Conservation (phyloP, 1,140 invertebrate species). For the Frieseomelitta varia region DNA sequence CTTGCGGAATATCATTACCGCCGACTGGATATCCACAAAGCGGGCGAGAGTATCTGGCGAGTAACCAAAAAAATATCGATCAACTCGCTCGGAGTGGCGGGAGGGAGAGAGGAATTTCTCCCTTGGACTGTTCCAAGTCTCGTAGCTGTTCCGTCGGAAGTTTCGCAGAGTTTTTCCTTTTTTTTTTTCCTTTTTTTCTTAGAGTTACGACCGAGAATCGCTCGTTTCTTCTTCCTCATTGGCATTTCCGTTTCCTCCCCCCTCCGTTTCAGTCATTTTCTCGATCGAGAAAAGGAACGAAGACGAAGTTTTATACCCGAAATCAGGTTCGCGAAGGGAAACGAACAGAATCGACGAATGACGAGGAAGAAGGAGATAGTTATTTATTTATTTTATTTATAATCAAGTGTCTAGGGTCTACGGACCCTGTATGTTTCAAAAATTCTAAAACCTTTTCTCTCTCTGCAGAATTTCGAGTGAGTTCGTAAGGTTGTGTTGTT, state of each 20-base stretch:
- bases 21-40: not conserved
- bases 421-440: too few species aligned
- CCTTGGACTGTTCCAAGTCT: not conserved
- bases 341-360: not conserved
- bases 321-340: too few species aligned
- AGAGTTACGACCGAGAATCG: not conserved
- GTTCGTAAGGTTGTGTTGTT: too few species aligned
- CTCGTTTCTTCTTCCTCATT: not conserved
- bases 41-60: slow-evolving; percentile 1
- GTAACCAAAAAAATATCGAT: slow-evolving; percentile 1
- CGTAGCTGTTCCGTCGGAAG: not conserved
- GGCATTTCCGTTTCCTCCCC: not conserved
- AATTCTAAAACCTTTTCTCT: too few species aligned
- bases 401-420: too few species aligned
- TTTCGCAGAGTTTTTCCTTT: too few species aligned
- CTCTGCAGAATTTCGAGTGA: too few species aligned
- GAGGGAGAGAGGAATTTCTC: not conserved
- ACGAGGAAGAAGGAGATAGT: too few species aligned
- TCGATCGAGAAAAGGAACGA: too few species aligned
- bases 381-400: too few species aligned
- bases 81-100: not conserved
- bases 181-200: not conserved
- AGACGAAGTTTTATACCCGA: too few species aligned
- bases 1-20: not conserved
- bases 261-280: not conserved